A percentile compares a stretch with the other conserved stretches of the same genome.
phyloP scores from a whole-genome alignment of 2,888 invertebrate species.

The Clivina fossor region DNA sequence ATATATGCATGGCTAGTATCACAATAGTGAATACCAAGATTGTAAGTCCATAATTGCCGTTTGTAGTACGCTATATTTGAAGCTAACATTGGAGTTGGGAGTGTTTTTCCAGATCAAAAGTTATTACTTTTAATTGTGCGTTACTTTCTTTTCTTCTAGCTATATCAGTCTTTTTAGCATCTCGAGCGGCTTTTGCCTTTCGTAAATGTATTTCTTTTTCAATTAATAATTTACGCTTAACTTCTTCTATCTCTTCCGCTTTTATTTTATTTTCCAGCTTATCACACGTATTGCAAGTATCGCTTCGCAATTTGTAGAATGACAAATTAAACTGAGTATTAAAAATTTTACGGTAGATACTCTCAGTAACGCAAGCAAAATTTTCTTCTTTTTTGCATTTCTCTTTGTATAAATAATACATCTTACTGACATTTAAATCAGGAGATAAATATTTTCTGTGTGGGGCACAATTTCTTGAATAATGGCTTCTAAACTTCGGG shows the following conservation, averaged over 20 bases:
- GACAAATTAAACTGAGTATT: not conserved
- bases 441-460: no score
- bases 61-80: not conserved
- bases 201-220: slow-evolving; percentile 1
- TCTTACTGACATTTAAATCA: no score
- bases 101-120: not conserved
- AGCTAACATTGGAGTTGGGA: not conserved
- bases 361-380: no score
- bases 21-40: slow-evolving; percentile 1
- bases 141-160: not conserved
- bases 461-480: no score
- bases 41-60: no score
- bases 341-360: not conserved
- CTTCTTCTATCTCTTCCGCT: not conserved
- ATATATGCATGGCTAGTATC: not conserved
- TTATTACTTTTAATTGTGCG: not conserved
- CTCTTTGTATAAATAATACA: no score
- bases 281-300: slow-evolving; percentile 2
- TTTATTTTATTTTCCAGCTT: slow-evolving; percentile 2
- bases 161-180: not conserved
- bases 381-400: no score
- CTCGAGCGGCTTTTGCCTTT: not conserved
- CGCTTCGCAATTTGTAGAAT: not conserved
- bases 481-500: no score
- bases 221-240: not conserved